Conservation (phyloP, 2,888 invertebrate species). For the Argyra leucocephala region DNA sequence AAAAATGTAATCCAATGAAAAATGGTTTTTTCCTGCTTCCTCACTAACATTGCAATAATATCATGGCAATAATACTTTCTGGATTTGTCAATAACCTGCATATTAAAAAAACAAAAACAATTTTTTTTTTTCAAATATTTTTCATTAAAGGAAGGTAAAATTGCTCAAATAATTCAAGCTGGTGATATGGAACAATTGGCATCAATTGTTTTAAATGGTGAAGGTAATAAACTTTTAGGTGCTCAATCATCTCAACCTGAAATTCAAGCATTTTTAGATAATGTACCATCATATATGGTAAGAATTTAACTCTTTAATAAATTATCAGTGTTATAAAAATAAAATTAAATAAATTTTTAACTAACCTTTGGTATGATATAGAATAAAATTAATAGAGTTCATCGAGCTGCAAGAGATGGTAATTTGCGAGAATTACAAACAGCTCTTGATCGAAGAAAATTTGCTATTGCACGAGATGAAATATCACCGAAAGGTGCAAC, state of each 20-base stretch:
- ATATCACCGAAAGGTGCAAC: constrained; percentile 74
- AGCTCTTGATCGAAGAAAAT: constrained; percentile 78
- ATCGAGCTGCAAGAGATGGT: constrained; percentile 74
- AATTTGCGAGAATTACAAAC: constrained; percentile 75
- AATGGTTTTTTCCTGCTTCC: too few relatives aligned
- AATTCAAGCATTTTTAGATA: constrained; percentile 76
- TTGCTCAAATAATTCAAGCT: constrained; percentile 56
- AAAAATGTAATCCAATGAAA: too few relatives aligned
- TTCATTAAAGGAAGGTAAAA: constrained; percentile 58
- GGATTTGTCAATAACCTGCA: too few relatives aligned
- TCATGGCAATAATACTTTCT: too few relatives aligned
- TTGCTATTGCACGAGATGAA: constrained; percentile 79
- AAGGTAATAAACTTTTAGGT: constrained; percentile 67
- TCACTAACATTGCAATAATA: too few relatives aligned
- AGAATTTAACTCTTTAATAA: constrained; percentile 24
- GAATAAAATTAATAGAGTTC: constrained; percentile 84
- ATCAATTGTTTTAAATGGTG: constrained; percentile 76
- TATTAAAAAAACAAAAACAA: too few relatives aligned
- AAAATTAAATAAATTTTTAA: constrained; percentile 9
- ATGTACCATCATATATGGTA: constrained; percentile 82
- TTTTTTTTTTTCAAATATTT: too few relatives aligned
- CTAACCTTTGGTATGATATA: too few relatives aligned
- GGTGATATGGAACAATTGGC: constrained; percentile 87
- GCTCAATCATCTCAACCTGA: constrained; percentile 63
- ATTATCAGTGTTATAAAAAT: background rate